Base-by-base conservation (phyloP, 2,888 invertebrate genomes). In the Stomorhina lunata region DNA sequence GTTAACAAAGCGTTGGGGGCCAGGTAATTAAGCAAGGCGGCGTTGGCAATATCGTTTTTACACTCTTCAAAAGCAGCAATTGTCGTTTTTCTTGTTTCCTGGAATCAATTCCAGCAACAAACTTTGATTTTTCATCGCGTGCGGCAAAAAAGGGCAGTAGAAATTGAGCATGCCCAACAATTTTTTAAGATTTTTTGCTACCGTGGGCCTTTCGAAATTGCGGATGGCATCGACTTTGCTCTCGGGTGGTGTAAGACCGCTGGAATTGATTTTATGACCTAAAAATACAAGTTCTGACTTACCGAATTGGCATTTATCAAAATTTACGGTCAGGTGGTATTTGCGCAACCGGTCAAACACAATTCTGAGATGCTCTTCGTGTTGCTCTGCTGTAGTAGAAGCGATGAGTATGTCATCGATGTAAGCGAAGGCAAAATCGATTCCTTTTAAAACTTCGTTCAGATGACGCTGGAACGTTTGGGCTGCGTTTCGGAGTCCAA, bases 91-190 rank as follows among this genome's bases (percentile, higher is more conserved):
- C 17, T 84, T 84, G 32, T 63, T 63, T 0, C 57, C 55, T 2
- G 79, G 29, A 7, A 73, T 50, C n/a, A 63, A 9, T 3, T 63
- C 17, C 4, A 63, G 12, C n/a, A 63, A 4, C 2, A 20, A 7
- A 1, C 5, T 27, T 2, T 63, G 63, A 20, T 29, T 45, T 63
- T 63, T 17, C 1, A 63, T 45, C 17, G 82, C 72, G n/a, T 83
- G 32, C 4, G 81, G 79, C 0, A 85, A 53, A 29, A 81, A 82
- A 9, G 75, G 61, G 17, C 82, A 71, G 40, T 86, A 85, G 63
- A 85, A 84, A 50, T 85, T 87, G 1, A 84, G n/a, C 71, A 84
- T 84, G 2, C 81, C 86, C 12, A 85, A 43, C 25, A 85, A 86
- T 6, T 20, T 37, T 17, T 59, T 59, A 0, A 59, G 20, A 37